Conservation (phyloP, 1,140 invertebrate species). For the Drosophila serrata region DNA sequence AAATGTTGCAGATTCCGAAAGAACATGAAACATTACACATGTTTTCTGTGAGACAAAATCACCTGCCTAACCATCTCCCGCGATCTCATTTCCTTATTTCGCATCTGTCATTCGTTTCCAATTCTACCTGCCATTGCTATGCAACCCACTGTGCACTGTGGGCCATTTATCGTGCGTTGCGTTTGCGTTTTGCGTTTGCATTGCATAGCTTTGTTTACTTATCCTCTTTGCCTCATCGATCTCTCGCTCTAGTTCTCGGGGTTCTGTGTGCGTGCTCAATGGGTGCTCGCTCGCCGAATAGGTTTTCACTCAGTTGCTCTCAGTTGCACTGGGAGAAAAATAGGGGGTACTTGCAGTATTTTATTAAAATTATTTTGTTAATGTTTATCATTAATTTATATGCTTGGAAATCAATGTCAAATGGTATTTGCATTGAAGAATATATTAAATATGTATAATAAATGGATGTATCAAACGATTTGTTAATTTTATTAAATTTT, state of each 20-base stretch:
- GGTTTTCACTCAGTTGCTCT: constrained; percentile 19
- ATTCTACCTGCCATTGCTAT: constrained; percentile 38
- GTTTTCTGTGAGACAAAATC: constrained; percentile 33
- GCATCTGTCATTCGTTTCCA: constrained; percentile 39
- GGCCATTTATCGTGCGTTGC: constrained; percentile 63
- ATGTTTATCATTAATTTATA: neutral
- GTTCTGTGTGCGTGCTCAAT: constrained; percentile 77
- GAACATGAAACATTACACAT: constrained; percentile 19
- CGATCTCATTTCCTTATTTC: constrained; percentile 69
- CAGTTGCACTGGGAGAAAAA: constrained; percentile 19
- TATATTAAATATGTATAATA: neutral
- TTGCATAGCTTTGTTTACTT: constrained; percentile 76
- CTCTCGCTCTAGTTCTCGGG: constrained; percentile 46
- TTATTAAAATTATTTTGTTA: no score
- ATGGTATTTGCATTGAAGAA: neutral
- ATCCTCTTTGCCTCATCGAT: constrained; percentile 42
- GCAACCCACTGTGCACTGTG: constrained; percentile 72
- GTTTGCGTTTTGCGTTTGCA: constrained; percentile 57
- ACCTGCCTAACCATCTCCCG: constrained; percentile 65
- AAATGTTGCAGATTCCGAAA: neutral
- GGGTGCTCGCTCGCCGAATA: constrained; percentile 63
- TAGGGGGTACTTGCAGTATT: neutral
- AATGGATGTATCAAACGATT: neutral
- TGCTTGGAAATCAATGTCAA: no score
- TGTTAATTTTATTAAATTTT: neutral